Evolutionary conservation across 2,888 invertebrate species (phyloP).

Genomic region (Acanthoscelides obtectus): DNA sequence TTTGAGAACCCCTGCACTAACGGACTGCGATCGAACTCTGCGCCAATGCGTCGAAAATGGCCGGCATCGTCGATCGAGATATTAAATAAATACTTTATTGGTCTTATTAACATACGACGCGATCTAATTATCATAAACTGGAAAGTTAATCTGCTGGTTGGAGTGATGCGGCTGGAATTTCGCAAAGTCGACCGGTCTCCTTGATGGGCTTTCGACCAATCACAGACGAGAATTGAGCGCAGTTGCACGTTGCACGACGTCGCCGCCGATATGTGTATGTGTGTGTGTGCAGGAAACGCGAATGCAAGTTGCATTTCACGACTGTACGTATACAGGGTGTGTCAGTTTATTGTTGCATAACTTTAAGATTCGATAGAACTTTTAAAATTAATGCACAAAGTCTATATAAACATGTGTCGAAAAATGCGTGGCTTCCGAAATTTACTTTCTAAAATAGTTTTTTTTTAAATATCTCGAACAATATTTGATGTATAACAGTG

Average conservation of each 20-base stretch:
- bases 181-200: conserved; percentile 17
- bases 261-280: too few species aligned
- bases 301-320: background rate
- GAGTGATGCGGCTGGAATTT: conserved; percentile 19
- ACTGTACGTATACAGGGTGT: background rate
- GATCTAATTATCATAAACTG: conserved; percentile 36
- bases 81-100: conserved; percentile 27
- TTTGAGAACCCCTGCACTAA: background rate
- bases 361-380: too few species aligned
- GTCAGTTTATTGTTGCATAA: too few species aligned
- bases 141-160: conserved; percentile 21
- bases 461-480: too few species aligned
- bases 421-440: too few species aligned
- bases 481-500: too few species aligned
- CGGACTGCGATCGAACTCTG: conserved; percentile 9
- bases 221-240: background rate
- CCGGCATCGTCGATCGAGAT: background rate
- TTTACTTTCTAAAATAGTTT: too few species aligned
- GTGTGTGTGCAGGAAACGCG: background rate
- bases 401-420: too few species aligned
- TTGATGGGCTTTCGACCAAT: background rate
- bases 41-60: background rate
- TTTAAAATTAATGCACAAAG: too few species aligned
- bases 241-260: background rate
- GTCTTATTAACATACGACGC: conserved; percentile 30